These are phyloP conservation scores for Lissonota sp. DNA, from an alignment of 2,888 invertebrate species.

Conservation along the genomic window DNA sequence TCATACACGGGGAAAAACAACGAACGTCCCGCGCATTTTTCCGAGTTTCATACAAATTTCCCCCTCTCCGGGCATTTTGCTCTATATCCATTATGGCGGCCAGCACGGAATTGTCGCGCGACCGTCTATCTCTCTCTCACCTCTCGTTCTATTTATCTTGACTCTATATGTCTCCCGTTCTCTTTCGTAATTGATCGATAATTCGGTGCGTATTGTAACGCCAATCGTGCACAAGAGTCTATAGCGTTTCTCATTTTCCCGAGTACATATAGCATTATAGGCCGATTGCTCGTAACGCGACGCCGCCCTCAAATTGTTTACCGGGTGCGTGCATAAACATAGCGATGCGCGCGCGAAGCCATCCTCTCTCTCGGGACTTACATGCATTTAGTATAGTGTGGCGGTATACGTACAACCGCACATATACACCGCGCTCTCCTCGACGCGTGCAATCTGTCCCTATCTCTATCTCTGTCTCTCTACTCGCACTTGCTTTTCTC, in stretches of 20 bases:
- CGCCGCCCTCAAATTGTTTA: constrained; percentile 74
- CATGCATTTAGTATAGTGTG: constrained; percentile 36
- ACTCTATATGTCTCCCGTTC: constrained; percentile 52
- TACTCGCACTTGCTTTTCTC: constrained; percentile 39
- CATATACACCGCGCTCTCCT: constrained; percentile 69
- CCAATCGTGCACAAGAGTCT: constrained; percentile 70
- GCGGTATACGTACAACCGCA: constrained; percentile 62
- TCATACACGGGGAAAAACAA: constrained; percentile 68
- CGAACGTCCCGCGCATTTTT: constrained; percentile 81
- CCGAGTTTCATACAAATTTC: constrained; percentile 63
- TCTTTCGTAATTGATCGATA: constrained; percentile 75
- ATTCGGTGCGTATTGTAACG: constrained; percentile 67
- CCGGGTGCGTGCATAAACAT: constrained; percentile 73
- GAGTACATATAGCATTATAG: too few species aligned
- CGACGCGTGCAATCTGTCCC: constrained; percentile 55
- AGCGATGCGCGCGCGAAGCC: constrained; percentile 62
- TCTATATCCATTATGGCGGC: constrained; percentile 46
- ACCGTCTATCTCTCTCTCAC: constrained; percentile 38
- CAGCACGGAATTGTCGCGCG: constrained; percentile 41
- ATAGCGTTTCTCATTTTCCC: constrained; percentile 62
- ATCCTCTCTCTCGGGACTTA: constrained; percentile 48
- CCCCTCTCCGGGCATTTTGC: constrained; percentile 34
- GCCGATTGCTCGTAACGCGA: constrained; percentile 63
- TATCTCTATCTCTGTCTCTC: constrained; percentile 58
- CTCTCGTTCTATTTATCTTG: constrained; percentile 27